Conservation (phyloP, 2,113 vertebrate genomes). For the Carassius carassius region DNA sequence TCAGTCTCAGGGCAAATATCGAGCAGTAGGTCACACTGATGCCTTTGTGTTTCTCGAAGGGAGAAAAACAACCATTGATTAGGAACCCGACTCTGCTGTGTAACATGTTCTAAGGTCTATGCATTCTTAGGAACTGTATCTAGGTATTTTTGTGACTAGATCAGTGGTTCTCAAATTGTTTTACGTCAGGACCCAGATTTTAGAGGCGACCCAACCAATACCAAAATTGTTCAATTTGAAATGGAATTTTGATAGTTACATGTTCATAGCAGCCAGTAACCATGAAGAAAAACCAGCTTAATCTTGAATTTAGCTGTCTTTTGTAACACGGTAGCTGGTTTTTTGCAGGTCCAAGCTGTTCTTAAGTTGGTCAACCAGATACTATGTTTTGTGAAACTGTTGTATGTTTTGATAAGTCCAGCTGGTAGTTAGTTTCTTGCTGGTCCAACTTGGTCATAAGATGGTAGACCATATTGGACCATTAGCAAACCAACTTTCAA, state of each 20-base stretch:
- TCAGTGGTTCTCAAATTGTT: not conserved
- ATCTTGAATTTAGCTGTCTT: not conserved
- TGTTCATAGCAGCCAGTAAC: not conserved
- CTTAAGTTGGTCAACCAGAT: not conserved
- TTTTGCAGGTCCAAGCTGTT: not conserved
- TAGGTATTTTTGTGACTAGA: slow-evolving; percentile 4
- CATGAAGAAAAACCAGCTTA: not conserved
- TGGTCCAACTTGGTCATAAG: not conserved
- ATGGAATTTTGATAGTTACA: not conserved
- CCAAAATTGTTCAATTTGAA: not conserved
- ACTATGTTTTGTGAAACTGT: not conserved
- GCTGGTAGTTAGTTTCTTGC: not conserved
- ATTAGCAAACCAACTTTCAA: no score
- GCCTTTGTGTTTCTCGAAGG: slow-evolving; percentile 24
- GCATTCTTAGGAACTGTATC: not conserved
- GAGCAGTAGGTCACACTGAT: slow-evolving; percentile 41
- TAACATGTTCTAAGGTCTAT: not conserved
- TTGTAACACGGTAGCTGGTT: not conserved
- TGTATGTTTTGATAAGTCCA: not conserved
- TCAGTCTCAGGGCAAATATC: slow-evolving; percentile 38
- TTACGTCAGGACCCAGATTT: no score
- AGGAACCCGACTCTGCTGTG: not conserved
- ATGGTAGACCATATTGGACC: not conserved
- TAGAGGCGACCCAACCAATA: not conserved
- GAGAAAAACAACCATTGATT: slow-evolving; percentile 23